Conservation (phyloP, 2,888 invertebrate species). For the Piscicola geometra region DNA sequence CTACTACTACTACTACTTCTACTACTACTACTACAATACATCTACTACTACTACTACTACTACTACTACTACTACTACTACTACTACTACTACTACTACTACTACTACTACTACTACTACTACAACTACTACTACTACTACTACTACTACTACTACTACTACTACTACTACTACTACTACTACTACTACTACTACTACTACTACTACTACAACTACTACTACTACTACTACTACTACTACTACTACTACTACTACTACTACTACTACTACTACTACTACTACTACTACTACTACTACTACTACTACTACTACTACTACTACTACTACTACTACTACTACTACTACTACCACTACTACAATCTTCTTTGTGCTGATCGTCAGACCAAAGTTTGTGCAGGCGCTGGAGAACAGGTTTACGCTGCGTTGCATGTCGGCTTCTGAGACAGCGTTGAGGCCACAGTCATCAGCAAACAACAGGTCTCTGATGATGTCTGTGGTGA, state of each 20-base stretch:
- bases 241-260: constrained; percentile 16
- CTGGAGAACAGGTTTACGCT: no score
- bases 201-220: constrained; percentile 9
- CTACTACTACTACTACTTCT: constrained; percentile 35
- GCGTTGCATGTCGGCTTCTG: no score
- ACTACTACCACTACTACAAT: constrained; percentile 32
- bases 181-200: constrained; percentile 27
- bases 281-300: constrained; percentile 33
- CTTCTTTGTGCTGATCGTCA: no score
- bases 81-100: constrained; percentile 27
- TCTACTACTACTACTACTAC: constrained; percentile 35
- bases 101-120: constrained; percentile 21
- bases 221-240: constrained; percentile 9
- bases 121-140: constrained; percentile 33
- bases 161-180: constrained; percentile 30
- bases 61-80: constrained; percentile 35
- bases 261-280: constrained; percentile 33
- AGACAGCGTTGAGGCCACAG: no score
- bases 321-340: constrained; percentile 26
- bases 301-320: constrained; percentile 33
- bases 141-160: constrained; percentile 33
- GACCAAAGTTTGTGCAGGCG: no score
- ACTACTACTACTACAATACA: constrained; percentile 36
- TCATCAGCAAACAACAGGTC: no score
- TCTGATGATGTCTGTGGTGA: no score